Evolutionary conservation across 2,797 vertebrate genomes (phyloP), one percentile per base, ranked within the genome.

Genomic region (Falco naumanni): DNA sequence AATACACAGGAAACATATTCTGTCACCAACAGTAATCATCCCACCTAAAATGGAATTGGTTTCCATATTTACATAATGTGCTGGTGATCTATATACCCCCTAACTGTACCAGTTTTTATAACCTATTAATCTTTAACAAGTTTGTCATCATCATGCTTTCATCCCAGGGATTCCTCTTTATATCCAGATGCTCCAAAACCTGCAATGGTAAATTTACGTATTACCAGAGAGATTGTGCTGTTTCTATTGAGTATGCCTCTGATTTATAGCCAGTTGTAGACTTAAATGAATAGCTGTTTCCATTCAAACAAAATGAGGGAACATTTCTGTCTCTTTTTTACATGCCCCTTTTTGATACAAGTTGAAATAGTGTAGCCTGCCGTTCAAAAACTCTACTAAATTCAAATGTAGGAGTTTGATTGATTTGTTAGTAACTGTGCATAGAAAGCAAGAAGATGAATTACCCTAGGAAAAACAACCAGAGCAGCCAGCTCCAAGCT

Each of bases 21-120:
- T 95, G 84, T 96, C 92, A 95, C 61, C 64, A 83, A 6, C 5
- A 33, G 13, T 82, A 85, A 83, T 92, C 60, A 71, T 88, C 84
- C 66, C 78, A 93, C 70, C 17, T 19, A 78, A 95, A 97, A 96
- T 85, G 69, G 86, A 84, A 86, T 84, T 97, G 71, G 95, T 96
- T 92, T 95, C 51, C 5, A 34, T 92, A 94, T 97, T 95, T 96
- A 89, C 72, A 78, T 93, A 95, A 97, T 90, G 54, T 53, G 61
- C 41, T 68, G 41, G 89, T 96, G 92, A 90, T 76, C 71, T 89
- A 50, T 81, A 84, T 84, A 37, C 37, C 92, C 94, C 86, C 68
- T 96, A 93, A 93, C 86, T 93, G 80, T 31, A 9, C 68, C 43
- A 25, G 76, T 71, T 83, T 93, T 96, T 94, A 89, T 78, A 95